phyloP scores from a whole-genome alignment of 2,113 vertebrate genomes.

The Mola mola region DNA sequence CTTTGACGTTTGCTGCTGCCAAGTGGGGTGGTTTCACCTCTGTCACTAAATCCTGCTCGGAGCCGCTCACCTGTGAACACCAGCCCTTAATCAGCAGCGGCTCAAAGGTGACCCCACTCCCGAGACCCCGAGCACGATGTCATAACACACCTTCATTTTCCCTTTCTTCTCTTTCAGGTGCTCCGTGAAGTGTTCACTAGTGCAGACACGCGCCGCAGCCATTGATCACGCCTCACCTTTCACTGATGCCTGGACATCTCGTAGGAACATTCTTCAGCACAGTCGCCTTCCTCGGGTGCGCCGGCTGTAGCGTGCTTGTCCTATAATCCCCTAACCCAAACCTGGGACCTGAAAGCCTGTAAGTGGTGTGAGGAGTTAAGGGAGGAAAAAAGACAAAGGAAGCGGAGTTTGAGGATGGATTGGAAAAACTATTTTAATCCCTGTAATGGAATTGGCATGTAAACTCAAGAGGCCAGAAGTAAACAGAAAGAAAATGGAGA shows the following conservation, averaged over 20 bases:
- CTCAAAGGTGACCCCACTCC: slow-evolving; percentile 67
- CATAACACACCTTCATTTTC: slow-evolving; percentile 70
- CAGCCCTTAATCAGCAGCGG: slow-evolving; percentile 65
- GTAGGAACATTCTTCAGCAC: slow-evolving; percentile 64
- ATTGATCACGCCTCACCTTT: slow-evolving; percentile 77
- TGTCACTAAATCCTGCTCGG: slow-evolving; percentile 72
- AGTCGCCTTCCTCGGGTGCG: slow-evolving; percentile 55
- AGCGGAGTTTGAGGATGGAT: slow-evolving; percentile 67
- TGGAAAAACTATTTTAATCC: slow-evolving; percentile 84
- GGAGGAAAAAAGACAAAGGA: slow-evolving; percentile 59
- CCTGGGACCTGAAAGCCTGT: slow-evolving; percentile 70
- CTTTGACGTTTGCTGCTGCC: slow-evolving; percentile 21
- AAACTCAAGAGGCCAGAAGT: slow-evolving; percentile 78
- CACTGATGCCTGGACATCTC: slow-evolving; percentile 56
- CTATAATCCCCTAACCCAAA: slow-evolving; percentile 65
- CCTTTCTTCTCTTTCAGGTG: slow-evolving; percentile 54
- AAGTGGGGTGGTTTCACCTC: slow-evolving; percentile 51
- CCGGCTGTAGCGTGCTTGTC: slow-evolving; percentile 46
- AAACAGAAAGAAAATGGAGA: slow-evolving; percentile 77
- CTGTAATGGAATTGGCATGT: slow-evolving; percentile 82
- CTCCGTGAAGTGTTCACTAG: slow-evolving; percentile 60
- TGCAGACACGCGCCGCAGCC: slow-evolving; percentile 74
- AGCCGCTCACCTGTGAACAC: slow-evolving; percentile 75
- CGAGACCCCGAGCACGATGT: slow-evolving; percentile 63
- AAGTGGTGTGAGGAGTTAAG: slow-evolving; percentile 71